A percentile compares a stretch with the other conserved stretches of the same genome.
phyloP scores from a whole-genome alignment of 2,888 invertebrate species.

The Philaethria dido region DNA sequence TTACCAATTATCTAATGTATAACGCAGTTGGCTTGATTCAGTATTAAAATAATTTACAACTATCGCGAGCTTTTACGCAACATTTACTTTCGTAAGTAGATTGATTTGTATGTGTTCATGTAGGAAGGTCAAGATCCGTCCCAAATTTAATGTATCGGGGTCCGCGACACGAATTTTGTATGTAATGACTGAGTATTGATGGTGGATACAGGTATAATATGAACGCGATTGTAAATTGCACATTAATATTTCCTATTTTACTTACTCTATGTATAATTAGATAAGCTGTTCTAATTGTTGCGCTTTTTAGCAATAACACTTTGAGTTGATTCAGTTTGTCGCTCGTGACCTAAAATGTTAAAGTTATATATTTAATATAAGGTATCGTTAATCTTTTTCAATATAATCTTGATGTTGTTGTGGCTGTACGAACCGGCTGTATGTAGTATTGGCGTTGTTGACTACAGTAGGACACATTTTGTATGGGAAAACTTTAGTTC shows the following conservation, averaged over 20 bases:
- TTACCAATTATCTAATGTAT: constrained; percentile 17
- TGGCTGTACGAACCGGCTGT: background rate
- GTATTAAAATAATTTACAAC: constrained; percentile 34
- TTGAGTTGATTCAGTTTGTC: background rate
- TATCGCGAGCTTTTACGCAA: constrained; percentile 16
- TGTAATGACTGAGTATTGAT: constrained; percentile 35
- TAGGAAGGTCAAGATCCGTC: constrained; percentile 49
- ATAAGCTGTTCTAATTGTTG: constrained; percentile 7
- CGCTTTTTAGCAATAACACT: constrained; percentile 7
- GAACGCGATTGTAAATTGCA: constrained; percentile 37
- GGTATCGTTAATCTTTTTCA: background rate
- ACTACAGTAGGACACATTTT: too few relatives aligned
- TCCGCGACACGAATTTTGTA: constrained; percentile 42
- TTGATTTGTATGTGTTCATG: constrained; percentile 29
- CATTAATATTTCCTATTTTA: constrained; percentile 27
- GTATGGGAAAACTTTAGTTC: too few relatives aligned
- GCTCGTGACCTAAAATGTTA: background rate
- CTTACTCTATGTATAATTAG: background rate
- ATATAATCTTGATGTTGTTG: constrained; percentile 12
- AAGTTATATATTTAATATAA: background rate
- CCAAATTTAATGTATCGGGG: constrained; percentile 44
- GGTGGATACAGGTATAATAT: constrained; percentile 31
- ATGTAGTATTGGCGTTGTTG: background rate
- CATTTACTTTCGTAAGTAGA: constrained; percentile 22
- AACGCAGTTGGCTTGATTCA: constrained; percentile 14